Evolutionary conservation across 92 coral and sea anemone genomes (phyloP), one percentile per base, ranked within the genome.

Genomic region (Anthopleura xanthogrammica): DNA sequence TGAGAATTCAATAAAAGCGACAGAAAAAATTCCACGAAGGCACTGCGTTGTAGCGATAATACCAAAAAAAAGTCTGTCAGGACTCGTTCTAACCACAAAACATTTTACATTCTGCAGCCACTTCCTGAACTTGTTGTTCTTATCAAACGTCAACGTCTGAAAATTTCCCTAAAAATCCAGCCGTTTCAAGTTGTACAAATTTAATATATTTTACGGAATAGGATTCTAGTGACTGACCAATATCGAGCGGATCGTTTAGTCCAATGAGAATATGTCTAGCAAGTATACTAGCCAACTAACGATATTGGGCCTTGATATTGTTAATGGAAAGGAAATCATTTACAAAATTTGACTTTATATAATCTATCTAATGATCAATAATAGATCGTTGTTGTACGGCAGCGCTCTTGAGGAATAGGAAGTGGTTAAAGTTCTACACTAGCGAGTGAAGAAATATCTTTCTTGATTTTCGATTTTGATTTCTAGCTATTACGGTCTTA

Each of bases 61-160:
- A 36, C 41, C 16, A 16, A 23, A 68, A 13, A 54, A 36, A 42
- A 23, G 74, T 68, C 41, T 68, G 74, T 13, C 36, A 29, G 17
- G 74, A 36, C 41, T 24, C 17, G 42, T 68, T 36, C 42, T 36
- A 29, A 68, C 74, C 74, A 68, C 46, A 68, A 68, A 68, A 24
- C 74, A 62, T 62, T 62, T 62, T 16, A 36, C 41, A 68, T 68
- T 68, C 36, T 68, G 1, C 36, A 23, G 41, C 74, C 74, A 36
- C 42, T 68, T 68, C 74, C 74, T 68, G 74, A 36, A 68, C 42
- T 68, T 68, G 74, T 68, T 68, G 41, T 68, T 62, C 29, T 62
- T 68, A 68, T 68, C 74, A 68, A 68, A 29, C 74, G 16, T 68
- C 8, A 68, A 68, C 74, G 74, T 68, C 74, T 68, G 9, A 46